phyloP scores from a whole-genome alignment of 2,797 vertebrate genomes.

The Geotria australis region DNA sequence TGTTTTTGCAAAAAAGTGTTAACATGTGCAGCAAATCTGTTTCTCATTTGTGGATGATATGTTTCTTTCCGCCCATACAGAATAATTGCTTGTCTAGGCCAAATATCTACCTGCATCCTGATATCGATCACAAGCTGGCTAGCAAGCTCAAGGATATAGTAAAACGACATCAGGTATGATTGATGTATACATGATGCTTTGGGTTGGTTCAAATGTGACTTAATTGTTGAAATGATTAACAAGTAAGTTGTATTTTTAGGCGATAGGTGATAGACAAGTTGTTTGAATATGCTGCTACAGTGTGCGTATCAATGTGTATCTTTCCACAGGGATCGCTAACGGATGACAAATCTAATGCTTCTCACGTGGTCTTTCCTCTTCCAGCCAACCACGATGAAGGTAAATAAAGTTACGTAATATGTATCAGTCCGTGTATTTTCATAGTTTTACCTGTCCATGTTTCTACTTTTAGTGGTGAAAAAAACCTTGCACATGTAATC shows the following conservation, averaged over 20 bases:
- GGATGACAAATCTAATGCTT: slow-evolving; percentile 53
- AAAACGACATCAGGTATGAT: slow-evolving; percentile 61
- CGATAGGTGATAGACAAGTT: not conserved
- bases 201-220: not conserved
- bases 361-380: slow-evolving; percentile 60
- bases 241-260: not conserved
- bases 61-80: slow-evolving; percentile 10
- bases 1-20: too few species aligned
- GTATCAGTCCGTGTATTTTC: too few species aligned
- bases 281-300: not conserved
- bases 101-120: slow-evolving; percentile 64
- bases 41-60: too few species aligned
- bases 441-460: too few species aligned
- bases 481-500: too few species aligned
- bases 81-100: slow-evolving; percentile 73
- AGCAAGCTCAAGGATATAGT: slow-evolving; percentile 83
- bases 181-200: not conserved
- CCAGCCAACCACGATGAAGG: slow-evolving; percentile 67
- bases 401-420: slow-evolving; percentile 7
- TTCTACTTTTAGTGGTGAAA: too few species aligned
- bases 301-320: not conserved
- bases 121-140: slow-evolving; percentile 70
- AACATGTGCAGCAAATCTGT: too few species aligned
- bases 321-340: slow-evolving; percentile 46
- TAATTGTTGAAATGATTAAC: not conserved